Conservation (phyloP, 2,797 vertebrate genomes). For the Microctenopoma steveboyesi region DNA sequence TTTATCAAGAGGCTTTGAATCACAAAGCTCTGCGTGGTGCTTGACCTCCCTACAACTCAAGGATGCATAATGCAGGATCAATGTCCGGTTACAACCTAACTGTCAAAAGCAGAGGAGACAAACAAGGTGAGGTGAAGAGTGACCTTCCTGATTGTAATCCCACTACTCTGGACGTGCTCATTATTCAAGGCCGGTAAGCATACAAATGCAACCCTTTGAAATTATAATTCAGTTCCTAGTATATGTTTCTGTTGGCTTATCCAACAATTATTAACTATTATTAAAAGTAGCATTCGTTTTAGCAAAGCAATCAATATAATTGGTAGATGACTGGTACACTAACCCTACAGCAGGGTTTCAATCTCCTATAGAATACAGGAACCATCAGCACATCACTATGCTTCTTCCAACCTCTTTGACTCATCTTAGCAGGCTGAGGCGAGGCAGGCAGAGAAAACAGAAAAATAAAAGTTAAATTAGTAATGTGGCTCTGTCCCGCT, state of each 20-base stretch:
- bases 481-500: conserved; percentile 73
- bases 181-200: neutral
- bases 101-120: conserved; percentile 16
- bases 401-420: conserved; percentile 11
- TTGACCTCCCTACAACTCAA: conserved; percentile 26
- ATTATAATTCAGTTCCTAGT: neutral
- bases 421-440: conserved; percentile 39
- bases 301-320: neutral
- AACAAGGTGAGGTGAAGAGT: conserved; percentile 10
- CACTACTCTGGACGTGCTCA: neutral
- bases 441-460: conserved; percentile 59
- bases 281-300: neutral
- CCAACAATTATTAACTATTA: neutral
- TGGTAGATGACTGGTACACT: neutral
- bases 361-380: conserved; percentile 12
- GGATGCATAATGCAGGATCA: conserved; percentile 34
- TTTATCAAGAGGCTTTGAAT: conserved; percentile 17
- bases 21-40: neutral
- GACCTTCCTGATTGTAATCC: conserved; percentile 42
- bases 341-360: neutral
- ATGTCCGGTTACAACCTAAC: conserved; percentile 38
- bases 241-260: neutral
- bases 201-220: neutral
- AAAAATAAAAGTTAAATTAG: conserved; percentile 83
- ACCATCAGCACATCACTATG: conserved; percentile 18